A percentile compares a stretch with the other conserved stretches of the same genome.
These are phyloP conservation scores for Hipposideros armiger DNA, from an alignment of 2,113 vertebrate genomes.

Conservation along the genomic window DNA sequence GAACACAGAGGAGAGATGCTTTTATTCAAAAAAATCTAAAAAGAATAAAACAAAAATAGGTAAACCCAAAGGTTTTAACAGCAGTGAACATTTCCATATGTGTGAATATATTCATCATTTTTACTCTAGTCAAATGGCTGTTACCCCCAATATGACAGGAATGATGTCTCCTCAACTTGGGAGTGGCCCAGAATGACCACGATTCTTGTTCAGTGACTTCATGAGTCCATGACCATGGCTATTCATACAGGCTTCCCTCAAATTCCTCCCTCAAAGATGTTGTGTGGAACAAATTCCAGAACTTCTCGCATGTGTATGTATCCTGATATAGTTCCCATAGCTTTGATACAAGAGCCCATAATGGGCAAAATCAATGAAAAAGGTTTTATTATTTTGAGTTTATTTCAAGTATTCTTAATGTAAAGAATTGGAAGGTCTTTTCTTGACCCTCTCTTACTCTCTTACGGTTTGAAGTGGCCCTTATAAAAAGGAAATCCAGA, in stretches of 20 bases:
- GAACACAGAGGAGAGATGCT: neutral
- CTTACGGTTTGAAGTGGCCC: neutral
- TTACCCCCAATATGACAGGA: neutral
- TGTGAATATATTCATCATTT: neutral
- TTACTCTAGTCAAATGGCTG: neutral
- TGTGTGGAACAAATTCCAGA: neutral
- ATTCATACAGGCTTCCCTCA: neutral
- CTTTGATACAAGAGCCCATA: neutral
- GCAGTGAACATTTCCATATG: neutral
- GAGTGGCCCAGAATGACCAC: neutral
- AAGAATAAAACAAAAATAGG: neutral
- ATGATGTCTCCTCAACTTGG: neutral
- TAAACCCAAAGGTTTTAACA: neutral
- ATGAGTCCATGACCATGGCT: neutral
- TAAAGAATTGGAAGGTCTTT: neutral
- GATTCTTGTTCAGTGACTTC: neutral
- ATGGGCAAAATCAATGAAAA: neutral
- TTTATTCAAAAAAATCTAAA: neutral
- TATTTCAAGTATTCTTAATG: neutral
- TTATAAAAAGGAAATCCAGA: neutral
- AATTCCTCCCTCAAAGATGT: neutral
- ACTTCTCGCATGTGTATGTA: neutral
- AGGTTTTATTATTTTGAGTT: neutral
- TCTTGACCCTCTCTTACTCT: neutral
- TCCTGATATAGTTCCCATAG: neutral